phyloP scores from a whole-genome alignment of 2,113 vertebrate species.

The Semnopithecus entellus region DNA sequence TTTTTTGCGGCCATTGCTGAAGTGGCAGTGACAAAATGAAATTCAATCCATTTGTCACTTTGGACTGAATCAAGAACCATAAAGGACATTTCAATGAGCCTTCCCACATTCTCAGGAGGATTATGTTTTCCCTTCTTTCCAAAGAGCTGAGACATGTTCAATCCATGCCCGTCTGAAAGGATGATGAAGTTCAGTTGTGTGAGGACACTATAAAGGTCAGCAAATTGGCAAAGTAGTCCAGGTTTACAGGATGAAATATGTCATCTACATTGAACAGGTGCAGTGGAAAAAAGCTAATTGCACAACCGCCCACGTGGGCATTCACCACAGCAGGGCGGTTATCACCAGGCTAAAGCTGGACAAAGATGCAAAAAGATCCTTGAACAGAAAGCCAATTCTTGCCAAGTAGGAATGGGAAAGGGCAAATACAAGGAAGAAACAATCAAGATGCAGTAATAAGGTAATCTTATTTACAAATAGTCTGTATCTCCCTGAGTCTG shows the following conservation, averaged over 20 bases:
- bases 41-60: not conserved
- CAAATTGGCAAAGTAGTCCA: not conserved
- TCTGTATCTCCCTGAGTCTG: not conserved
- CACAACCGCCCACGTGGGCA: not conserved
- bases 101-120: not conserved
- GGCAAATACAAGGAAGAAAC: not conserved
- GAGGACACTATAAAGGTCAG: not conserved
- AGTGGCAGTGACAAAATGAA: not conserved
- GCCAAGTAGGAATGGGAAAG: not conserved
- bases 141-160: not conserved
- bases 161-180: not conserved
- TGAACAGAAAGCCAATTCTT: not conserved
- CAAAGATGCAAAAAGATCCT: not conserved
- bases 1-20: not conserved
- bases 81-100: not conserved
- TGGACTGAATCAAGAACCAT: not conserved
- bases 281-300: not conserved
- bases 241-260: not conserved
- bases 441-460: not conserved
- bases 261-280: not conserved
- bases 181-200: not conserved
- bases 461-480: not conserved
- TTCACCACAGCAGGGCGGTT: not conserved
- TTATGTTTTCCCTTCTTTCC: not conserved
- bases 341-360: not conserved